Conservation (phyloP, 2,113 vertebrate species). For the Agelaius tricolor region DNA sequence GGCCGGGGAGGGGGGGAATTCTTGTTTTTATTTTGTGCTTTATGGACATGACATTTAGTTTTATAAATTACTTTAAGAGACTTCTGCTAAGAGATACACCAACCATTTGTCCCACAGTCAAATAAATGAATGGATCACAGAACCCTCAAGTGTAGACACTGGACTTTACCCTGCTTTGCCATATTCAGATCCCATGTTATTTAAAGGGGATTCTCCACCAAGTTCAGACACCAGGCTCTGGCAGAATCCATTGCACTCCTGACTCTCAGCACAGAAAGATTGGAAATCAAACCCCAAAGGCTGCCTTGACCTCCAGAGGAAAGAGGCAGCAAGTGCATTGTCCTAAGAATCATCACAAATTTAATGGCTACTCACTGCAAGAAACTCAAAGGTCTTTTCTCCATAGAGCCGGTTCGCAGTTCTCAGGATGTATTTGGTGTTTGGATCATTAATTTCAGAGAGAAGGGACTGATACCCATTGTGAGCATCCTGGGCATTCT, state of each 20-base stretch:
- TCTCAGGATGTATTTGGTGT: conserved; percentile 22
- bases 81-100: rapidly evolving
- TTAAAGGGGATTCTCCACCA: not conserved
- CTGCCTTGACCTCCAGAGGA: not conserved
- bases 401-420: too few relatives aligned
- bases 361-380: too few relatives aligned
- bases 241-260: not conserved
- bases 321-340: rapidly evolving
- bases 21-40: not conserved
- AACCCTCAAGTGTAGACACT: not conserved
- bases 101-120: not conserved
- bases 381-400: too few relatives aligned
- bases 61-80: too few relatives aligned
- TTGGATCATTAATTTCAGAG: conserved; percentile 76
- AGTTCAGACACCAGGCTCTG: not conserved
- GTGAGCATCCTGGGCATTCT: conserved; percentile 67
- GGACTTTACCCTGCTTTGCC: not conserved
- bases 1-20: too few relatives aligned
- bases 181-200: too few relatives aligned
- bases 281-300: not conserved
- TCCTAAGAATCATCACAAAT: not conserved
- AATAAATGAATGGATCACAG: not conserved
- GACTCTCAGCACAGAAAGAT: rapidly evolving
- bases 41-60: too few relatives aligned
- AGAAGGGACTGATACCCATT: conserved; percentile 78